Base-by-base conservation (phyloP, 2,113 vertebrate species). In the Cranoglanis bouderius region DNA sequence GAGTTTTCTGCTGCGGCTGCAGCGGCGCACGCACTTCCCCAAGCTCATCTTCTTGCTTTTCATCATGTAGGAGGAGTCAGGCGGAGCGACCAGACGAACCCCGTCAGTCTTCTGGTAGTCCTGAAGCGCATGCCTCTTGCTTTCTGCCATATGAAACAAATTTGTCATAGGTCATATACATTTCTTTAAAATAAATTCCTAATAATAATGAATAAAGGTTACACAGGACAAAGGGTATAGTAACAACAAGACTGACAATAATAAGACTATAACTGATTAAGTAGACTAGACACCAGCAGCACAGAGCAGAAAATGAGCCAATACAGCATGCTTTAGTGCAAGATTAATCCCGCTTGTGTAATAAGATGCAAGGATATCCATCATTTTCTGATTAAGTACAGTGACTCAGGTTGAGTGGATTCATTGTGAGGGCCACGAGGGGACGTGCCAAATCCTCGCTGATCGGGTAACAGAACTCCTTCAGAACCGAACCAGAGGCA, bases 21-120 rank as follows among this genome's bases (percentile, higher is more conserved):
- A 99, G 89, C 96, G 94, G 83, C 95, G 97, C 70, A 98, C 98
- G 92, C 98, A 99, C 90, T 96, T 97, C 49, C 94, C 96, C 89
- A 97, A 92, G 40, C 94, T 97, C 92, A 97, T 92, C 88, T 94
- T 95, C 92, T 96, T 97, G 32, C 95, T 96, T 95, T 96, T 98
- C 84, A 96, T 96, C 94, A 94, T 94, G 92, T 95, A 92, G 91
- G 95, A 94, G 85, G 95, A 94, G 89, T 97, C 96, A 26, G 95
- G 91, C 90, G 16, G 90, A 6, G 94, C 96, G 87, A 95, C 91
- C 90, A 99, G 93, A 72, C 94, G 96, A 61, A 95, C 88, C 3
- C 97, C 97, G 61, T 97, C 95, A 40, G 96, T 97, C 94, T 96
- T 99, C 95, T 96, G 96, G 93, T 97, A 99, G 94, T 99, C 98